Evolutionary conservation across 1,140 invertebrate species (phyloP).

Genomic region (Augochlora pura): DNA sequence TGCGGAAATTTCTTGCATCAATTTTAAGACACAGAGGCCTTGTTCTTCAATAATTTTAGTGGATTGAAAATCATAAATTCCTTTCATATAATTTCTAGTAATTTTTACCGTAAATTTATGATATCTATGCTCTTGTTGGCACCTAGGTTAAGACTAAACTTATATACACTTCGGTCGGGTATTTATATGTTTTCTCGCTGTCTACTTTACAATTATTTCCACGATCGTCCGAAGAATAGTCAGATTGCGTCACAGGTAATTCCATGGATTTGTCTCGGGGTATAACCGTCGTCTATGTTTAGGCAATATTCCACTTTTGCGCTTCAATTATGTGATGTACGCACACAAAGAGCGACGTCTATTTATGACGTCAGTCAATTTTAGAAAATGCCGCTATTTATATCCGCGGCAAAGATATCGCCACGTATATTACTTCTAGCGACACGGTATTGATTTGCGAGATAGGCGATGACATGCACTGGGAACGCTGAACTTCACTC

Average conservation of each 20-base stretch:
- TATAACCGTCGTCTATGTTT: not conserved
- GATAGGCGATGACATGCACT: conserved; percentile 8
- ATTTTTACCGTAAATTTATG: too few species aligned
- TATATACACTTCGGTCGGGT: too few species aligned
- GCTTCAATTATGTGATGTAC: conserved; percentile 21
- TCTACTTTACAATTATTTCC: not conserved
- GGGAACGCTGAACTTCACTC: conserved; percentile 15
- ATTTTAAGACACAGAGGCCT: too few species aligned
- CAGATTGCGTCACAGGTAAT: not conserved
- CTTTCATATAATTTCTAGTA: too few species aligned
- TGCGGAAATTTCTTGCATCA: too few species aligned
- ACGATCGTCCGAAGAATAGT: not conserved
- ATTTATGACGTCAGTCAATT: conserved; percentile 23
- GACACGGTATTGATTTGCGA: conserved; percentile 9
- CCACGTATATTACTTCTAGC: conserved; percentile 37
- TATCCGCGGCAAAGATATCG: conserved; percentile 30
- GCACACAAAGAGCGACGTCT: not conserved
- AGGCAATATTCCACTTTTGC: conserved; percentile 19
- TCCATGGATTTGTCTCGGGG: not conserved
- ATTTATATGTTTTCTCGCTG: too few species aligned
- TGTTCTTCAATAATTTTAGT: too few species aligned
- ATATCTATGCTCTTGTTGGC: too few species aligned
- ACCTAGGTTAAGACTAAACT: too few species aligned
- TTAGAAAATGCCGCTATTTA: conserved; percentile 42
- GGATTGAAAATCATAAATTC: too few species aligned